Evolutionary conservation across 2,113 vertebrate genomes (phyloP).

Genomic region (Excalfactoria chinensis): DNA sequence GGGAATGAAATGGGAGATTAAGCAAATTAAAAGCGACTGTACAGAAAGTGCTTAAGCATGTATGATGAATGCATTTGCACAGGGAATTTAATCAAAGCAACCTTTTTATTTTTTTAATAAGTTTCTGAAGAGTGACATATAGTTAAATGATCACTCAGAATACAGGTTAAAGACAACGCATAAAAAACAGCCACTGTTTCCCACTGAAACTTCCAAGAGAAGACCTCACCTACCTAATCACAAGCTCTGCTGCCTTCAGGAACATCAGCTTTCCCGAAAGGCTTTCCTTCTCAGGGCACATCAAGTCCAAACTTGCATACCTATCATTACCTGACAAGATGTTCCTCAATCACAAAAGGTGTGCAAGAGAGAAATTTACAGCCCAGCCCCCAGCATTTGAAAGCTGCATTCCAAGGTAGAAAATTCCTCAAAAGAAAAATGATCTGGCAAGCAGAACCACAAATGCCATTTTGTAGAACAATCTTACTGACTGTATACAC

Average conservation of each 20-base stretch:
- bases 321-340: not conserved
- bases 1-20: not conserved
- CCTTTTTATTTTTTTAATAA: not conserved
- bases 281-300: not conserved
- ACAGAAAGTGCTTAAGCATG: not conserved
- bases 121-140: not conserved
- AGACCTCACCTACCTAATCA: not conserved
- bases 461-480: not conserved
- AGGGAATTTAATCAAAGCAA: not conserved
- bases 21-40: constrained; percentile 8
- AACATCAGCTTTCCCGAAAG: not conserved
- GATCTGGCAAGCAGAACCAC: not conserved
- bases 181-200: not conserved
- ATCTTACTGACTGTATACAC: not conserved
- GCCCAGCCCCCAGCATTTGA: not conserved
- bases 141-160: not conserved
- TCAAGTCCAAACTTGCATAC: not conserved
- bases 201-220: not conserved
- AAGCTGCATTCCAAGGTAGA: not conserved
- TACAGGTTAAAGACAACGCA: not conserved
- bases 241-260: not conserved
- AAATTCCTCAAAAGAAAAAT: not conserved
- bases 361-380: not conserved
- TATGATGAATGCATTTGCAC: constrained; percentile 7
- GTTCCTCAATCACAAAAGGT: not conserved